These are phyloP conservation scores for Alcis repandata DNA, from an alignment of 2,888 invertebrate genomes.

Conservation along the genomic window DNA sequence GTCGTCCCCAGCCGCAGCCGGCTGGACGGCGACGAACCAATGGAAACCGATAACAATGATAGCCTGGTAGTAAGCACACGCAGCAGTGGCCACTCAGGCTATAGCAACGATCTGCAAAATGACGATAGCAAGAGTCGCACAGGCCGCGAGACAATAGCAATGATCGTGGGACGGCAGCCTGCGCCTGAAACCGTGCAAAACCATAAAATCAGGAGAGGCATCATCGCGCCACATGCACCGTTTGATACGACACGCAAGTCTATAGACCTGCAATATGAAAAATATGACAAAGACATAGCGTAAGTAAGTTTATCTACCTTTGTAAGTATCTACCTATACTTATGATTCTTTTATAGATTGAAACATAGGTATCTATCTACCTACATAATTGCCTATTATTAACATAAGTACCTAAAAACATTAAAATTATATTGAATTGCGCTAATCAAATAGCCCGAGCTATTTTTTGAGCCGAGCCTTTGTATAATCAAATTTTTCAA, in stretches of 20 bases:
- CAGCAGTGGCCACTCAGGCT: slow-evolving; percentile 60
- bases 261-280: slow-evolving; percentile 80
- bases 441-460: too few relatives aligned
- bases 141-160: slow-evolving; percentile 73
- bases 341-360: too few relatives aligned
- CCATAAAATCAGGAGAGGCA: slow-evolving; percentile 69
- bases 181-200: slow-evolving; percentile 35
- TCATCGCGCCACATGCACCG: slow-evolving; percentile 83
- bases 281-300: slow-evolving; percentile 86
- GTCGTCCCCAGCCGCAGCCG: not conserved
- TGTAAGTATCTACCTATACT: too few relatives aligned
- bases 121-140: slow-evolving; percentile 62
- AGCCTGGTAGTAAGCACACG: slow-evolving; percentile 67
- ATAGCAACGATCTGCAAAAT: slow-evolving; percentile 63
- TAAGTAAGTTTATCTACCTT: slow-evolving; percentile 60
- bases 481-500: too few relatives aligned
- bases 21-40: slow-evolving; percentile 33
- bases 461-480: too few relatives aligned
- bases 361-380: too few relatives aligned
- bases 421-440: too few relatives aligned
- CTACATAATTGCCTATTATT: too few relatives aligned
- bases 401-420: too few relatives aligned
- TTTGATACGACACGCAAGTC: slow-evolving; percentile 72
- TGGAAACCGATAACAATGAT: slow-evolving; percentile 63
- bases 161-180: slow-evolving; percentile 66